phyloP scores from a whole-genome alignment of 2,797 vertebrate species.

The Cryptoprocta ferox region DNA sequence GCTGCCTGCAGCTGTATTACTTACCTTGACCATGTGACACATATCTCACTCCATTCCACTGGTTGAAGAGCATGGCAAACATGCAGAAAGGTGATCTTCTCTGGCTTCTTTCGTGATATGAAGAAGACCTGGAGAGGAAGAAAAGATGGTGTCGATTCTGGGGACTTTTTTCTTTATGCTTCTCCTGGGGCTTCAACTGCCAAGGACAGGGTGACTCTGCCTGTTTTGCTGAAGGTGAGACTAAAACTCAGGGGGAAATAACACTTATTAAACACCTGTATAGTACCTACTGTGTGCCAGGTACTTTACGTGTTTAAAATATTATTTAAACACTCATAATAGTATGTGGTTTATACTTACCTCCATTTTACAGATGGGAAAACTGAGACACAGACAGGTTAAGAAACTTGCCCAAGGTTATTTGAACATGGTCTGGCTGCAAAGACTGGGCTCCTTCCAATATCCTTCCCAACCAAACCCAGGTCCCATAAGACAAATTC shows the following conservation, averaged over 20 bases:
- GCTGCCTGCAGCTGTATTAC: rapidly evolving
- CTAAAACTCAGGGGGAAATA: background rate
- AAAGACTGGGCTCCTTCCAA: background rate
- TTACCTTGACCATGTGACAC: background rate
- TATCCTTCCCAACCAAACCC: background rate
- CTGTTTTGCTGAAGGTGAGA: background rate
- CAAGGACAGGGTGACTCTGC: background rate
- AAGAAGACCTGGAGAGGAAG: background rate
- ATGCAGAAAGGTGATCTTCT: background rate
- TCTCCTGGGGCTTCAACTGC: background rate
- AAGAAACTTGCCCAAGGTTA: background rate
- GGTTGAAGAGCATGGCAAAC: background rate
- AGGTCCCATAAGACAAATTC: background rate
- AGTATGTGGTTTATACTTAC: background rate
- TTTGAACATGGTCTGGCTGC: background rate
- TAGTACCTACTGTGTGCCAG: background rate
- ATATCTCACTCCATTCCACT: no score
- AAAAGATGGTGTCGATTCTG: background rate
- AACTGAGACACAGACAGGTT: background rate
- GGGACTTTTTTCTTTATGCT: background rate
- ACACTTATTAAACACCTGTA: background rate
- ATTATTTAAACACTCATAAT: background rate
- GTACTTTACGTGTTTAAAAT: background rate
- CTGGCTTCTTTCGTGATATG: background rate
- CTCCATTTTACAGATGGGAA: background rate